Evolutionary conservation across 1,140 invertebrate species (phyloP).

Genomic region (Sinella curviseta): DNA sequence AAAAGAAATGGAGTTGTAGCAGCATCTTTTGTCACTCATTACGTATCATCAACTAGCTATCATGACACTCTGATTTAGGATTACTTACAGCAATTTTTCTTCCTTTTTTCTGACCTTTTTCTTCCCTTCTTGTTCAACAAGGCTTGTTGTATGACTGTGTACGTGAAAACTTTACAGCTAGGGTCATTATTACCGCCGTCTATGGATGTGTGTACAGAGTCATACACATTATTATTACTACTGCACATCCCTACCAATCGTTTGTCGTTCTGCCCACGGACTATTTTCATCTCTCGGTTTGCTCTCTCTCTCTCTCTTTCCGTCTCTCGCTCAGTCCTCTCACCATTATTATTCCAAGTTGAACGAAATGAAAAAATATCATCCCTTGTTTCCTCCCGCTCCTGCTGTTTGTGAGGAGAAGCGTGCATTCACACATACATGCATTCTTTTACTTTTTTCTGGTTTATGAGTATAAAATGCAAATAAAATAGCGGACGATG

Average conservation of each 20-base stretch:
- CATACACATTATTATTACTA: background rate
- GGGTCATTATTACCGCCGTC: background rate
- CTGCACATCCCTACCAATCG: background rate
- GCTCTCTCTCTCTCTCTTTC: conserved; percentile 10
- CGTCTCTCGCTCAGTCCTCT: background rate
- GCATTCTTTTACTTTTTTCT: background rate
- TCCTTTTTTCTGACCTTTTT: background rate
- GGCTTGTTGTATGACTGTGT: background rate
- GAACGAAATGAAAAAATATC: background rate
- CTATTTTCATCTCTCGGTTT: background rate
- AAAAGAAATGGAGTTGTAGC: conserved; percentile 19
- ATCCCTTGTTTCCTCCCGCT: background rate
- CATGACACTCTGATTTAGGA: conserved; percentile 39
- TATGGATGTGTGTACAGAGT: too few relatives aligned
- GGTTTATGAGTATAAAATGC: background rate
- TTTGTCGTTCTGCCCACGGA: background rate
- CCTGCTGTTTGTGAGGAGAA: background rate
- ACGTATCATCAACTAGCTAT: conserved; percentile 40
- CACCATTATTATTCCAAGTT: background rate
- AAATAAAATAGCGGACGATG: background rate
- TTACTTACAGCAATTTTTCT: conserved; percentile 34
- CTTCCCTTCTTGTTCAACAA: too few relatives aligned
- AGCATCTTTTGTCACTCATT: conserved; percentile 41
- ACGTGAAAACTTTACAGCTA: background rate
- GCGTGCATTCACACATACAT: background rate